phyloP scores from a whole-genome alignment of 1,140 invertebrate genomes.

The Propsilocerus akamusi region DNA sequence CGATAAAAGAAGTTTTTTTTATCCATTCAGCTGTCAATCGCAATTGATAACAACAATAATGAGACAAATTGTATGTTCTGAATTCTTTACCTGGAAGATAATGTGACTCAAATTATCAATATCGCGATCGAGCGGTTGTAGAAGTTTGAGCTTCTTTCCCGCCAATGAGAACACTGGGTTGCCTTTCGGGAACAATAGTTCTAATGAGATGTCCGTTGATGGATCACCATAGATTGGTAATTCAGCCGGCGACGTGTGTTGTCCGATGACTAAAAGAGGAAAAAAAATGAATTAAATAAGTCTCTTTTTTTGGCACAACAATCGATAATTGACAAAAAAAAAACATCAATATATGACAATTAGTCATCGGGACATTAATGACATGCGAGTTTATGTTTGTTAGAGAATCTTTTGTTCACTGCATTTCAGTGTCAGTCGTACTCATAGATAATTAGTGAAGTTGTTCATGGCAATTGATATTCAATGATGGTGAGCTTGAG shows the following conservation, averaged over 20 bases:
- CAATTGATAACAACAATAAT: too few relatives aligned
- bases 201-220: constrained; percentile 55
- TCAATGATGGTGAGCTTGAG: too few relatives aligned
- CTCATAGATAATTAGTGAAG: too few relatives aligned
- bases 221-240: constrained; percentile 68
- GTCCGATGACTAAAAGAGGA: constrained; percentile 49
- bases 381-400: too few relatives aligned
- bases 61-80: background rate
- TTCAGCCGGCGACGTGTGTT: constrained; percentile 56
- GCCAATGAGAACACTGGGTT: constrained; percentile 56
- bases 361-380: too few relatives aligned
- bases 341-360: too few relatives aligned
- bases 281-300: background rate
- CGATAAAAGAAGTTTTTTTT: background rate
- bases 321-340: too few relatives aligned
- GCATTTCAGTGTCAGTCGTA: too few relatives aligned
- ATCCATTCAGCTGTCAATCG: background rate
- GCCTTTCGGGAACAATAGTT: constrained; percentile 56
- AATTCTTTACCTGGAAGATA: constrained; percentile 54
- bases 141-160: constrained; percentile 60
- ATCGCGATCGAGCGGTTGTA: constrained; percentile 68
- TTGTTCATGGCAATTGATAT: too few relatives aligned
- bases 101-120: constrained; percentile 69
- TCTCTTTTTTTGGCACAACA: too few relatives aligned
- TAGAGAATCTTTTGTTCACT: too few relatives aligned